These are phyloP conservation scores for Automeris io DNA, from an alignment of 2,888 invertebrate genomes.

Conservation along the genomic window DNA sequence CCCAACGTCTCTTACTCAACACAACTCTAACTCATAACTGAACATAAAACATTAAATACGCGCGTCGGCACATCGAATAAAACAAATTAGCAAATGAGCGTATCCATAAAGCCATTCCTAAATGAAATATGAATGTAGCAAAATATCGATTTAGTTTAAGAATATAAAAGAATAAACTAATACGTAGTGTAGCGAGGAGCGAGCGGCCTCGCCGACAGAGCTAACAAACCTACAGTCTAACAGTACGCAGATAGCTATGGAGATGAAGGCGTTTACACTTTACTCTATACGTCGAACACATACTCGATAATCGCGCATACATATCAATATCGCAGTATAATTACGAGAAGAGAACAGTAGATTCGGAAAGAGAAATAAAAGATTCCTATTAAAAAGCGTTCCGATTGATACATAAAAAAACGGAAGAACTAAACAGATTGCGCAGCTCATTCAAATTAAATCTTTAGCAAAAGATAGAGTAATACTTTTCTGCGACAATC, in stretches of 20 bases:
- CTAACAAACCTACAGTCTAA: conserved; percentile 67
- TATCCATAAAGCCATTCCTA: conserved; percentile 71
- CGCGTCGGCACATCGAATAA: conserved; percentile 37
- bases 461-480: conserved; percentile 74
- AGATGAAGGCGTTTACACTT: conserved; percentile 70
- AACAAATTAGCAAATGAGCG: conserved; percentile 69
- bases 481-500: conserved; percentile 75
- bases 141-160: conserved; percentile 58
- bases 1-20: conserved; percentile 54
- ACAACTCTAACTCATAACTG: conserved; percentile 61
- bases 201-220: conserved; percentile 48
- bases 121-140: conserved; percentile 69
- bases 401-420: conserved; percentile 63
- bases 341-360: conserved; percentile 69
- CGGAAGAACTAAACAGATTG: conserved; percentile 76
- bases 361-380: conserved; percentile 73
- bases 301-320: conserved; percentile 72
- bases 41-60: conserved; percentile 51
- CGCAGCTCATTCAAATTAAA: conserved; percentile 77
- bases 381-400: conserved; percentile 75
- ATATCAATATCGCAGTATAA: conserved; percentile 66
- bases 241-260: conserved; percentile 72
- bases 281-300: conserved; percentile 68
- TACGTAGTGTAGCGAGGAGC: conserved; percentile 63
- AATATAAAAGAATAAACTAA: conserved; percentile 65